Evolutionary conservation across 2,888 invertebrate species (phyloP), one percentile per base, ranked within the genome.

Genomic region (Kuschelorhynchus macadamiae): DNA sequence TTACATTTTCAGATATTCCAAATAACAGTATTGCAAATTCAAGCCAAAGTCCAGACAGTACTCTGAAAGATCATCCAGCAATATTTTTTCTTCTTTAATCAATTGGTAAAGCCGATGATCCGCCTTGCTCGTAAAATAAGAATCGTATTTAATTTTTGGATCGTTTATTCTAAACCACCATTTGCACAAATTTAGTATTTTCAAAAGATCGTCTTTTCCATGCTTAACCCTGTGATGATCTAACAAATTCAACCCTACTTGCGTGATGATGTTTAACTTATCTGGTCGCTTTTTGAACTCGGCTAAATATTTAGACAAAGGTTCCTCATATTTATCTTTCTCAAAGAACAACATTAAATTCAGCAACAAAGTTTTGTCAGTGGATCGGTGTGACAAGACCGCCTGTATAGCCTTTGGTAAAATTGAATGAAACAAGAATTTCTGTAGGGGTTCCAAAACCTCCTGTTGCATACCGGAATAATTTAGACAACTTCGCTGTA

Each of bases 41-140:
- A 87, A 78, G 9, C 79, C 74, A 72, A 85, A 86, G 77, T 84
- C 84, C 1, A 46, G 17, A 71, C 86, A 86, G 71, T 84, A 87
- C 39, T 85, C 81, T 55, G 79, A 72, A 7, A 86, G 75, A n/a
- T 81, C 71, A 7, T 77, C 64, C n/a, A 83, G 42, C 62, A 73
- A 66, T n/a, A 79, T 49, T 12, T 64, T 18, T 16, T 75, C 53
- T 0, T 68, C 61, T 25, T 61, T 64, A 25, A 81, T 75, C 11
- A 81, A 67, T 4, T 70, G 25, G 36, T 77, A 72, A 41, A 80
- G 66, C n/a, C 77, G 71, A 18, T 71, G 50, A 12, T 71, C 68
- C 2, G 73, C 56, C 3, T 46, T 65, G 0, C 52, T 53, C 52
- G 71, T 74, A 59, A 80, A 81, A 62, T 80, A 81, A 1, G 67